phyloP scores from a whole-genome alignment of 2,797 vertebrate species.

The Mormyrops boulengeri region DNA sequence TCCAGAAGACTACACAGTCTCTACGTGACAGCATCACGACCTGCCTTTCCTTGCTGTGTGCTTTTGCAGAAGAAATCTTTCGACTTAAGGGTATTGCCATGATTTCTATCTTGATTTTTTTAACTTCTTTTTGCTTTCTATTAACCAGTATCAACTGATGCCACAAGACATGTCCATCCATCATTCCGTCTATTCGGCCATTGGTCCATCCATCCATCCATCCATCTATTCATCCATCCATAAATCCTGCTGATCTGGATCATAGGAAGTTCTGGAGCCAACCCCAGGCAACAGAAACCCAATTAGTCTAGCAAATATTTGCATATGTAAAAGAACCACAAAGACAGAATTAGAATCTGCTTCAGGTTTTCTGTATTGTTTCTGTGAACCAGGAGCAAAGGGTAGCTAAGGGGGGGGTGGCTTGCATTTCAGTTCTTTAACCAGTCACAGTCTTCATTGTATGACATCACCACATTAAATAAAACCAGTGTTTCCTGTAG shows the following conservation, averaged over 20 bases:
- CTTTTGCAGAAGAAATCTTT: background rate
- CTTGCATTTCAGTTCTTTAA: background rate
- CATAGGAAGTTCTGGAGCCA: background rate
- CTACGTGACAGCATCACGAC: background rate
- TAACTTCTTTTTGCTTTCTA: background rate
- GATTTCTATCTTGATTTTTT: background rate
- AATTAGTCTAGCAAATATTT: background rate
- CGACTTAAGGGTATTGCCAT: background rate
- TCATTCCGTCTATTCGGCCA: background rate
- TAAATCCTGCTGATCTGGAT: background rate
- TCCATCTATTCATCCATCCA: background rate
- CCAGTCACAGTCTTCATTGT: background rate
- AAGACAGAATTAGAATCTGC: background rate
- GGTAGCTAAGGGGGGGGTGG: background rate
- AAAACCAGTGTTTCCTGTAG: background rate
- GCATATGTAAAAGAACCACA: background rate
- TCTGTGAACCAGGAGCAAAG: background rate
- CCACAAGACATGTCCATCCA: background rate
- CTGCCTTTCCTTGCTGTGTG: background rate
- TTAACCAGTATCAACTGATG: background rate
- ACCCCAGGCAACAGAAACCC: background rate
- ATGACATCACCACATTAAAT: background rate
- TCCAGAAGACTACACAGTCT: background rate
- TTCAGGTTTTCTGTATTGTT: background rate
- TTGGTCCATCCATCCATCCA: background rate